Percentiles rank a stretch among this genome's conserved stretches.
phyloP scores from a whole-genome alignment of 2,113 vertebrate genomes.

The Thalassarche chlororhynchos region DNA sequence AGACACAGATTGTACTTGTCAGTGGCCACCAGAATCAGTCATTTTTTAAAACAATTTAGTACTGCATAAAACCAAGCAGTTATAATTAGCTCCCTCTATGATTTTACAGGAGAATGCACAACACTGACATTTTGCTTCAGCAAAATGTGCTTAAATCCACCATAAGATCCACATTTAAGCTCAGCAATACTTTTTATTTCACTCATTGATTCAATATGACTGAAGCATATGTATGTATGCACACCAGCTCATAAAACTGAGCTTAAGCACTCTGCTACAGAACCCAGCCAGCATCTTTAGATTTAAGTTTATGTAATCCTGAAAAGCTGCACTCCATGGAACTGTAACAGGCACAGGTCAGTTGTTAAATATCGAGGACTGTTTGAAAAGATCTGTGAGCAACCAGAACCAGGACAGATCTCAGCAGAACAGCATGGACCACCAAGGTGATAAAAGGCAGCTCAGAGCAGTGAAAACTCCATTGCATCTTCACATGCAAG shows the following conservation, averaged over 20 bases:
- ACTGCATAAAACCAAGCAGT: neutral
- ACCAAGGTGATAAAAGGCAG: neutral
- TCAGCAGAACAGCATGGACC: neutral
- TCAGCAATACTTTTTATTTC: neutral
- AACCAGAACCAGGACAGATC: neutral
- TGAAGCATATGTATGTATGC: neutral
- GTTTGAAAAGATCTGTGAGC: neutral
- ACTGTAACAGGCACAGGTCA: neutral
- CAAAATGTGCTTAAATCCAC: neutral
- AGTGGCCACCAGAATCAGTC: neutral
- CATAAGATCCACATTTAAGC: accelerated
- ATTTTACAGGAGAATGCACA: neutral
- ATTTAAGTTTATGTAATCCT: neutral
- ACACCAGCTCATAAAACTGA: neutral
- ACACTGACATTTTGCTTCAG: neutral
- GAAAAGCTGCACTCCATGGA: neutral
- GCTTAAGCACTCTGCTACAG: neutral
- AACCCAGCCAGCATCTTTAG: neutral
- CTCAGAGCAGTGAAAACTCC: neutral
- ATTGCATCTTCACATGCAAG: neutral
- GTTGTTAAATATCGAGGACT: neutral
- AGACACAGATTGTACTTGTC: neutral
- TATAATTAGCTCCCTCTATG: neutral
- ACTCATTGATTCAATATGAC: neutral
- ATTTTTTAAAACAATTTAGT: neutral